Conservation (phyloP, 2,888 invertebrate species). For the Melipona beecheii region DNA sequence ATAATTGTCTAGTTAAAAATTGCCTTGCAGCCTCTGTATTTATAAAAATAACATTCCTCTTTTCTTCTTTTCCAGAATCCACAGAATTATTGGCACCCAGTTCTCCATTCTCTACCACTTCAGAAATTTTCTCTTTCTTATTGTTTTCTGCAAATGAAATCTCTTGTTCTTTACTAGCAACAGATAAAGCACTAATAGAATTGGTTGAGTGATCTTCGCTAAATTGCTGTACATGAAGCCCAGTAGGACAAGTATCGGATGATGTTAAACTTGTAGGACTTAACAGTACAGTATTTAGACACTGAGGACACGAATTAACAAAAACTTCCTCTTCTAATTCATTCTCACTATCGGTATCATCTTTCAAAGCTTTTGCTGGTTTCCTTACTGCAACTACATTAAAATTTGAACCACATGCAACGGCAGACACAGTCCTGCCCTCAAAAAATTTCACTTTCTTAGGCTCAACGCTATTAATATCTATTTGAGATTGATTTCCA, state of each 20-base stretch:
- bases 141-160: conserved; percentile 42
- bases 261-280: conserved; percentile 85
- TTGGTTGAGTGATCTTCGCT: conserved; percentile 86
- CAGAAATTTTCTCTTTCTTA: conserved; percentile 48
- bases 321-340: conserved; percentile 88
- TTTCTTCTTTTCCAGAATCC: conserved; percentile 80
- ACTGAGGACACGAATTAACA: conserved; percentile 88
- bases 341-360: conserved; percentile 85
- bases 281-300: conserved; percentile 79
- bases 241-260: conserved; percentile 88
- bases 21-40: conserved; percentile 92
- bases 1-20: conserved; percentile 90
- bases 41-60: conserved; percentile 89
- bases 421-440: conserved; percentile 88
- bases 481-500: conserved; percentile 89
- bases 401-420: conserved; percentile 91
- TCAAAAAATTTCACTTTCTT: conserved; percentile 89
- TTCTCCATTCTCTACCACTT: conserved; percentile 64
- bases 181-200: conserved; percentile 85
- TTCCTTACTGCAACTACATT: conserved; percentile 90
- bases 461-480: conserved; percentile 86
- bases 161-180: conserved; percentile 84
- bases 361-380: conserved; percentile 84
- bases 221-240: conserved; percentile 86
- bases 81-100: conserved; percentile 51